Base-by-base conservation (phyloP, 2,113 vertebrate species). In the Callionymus lyra region DNA sequence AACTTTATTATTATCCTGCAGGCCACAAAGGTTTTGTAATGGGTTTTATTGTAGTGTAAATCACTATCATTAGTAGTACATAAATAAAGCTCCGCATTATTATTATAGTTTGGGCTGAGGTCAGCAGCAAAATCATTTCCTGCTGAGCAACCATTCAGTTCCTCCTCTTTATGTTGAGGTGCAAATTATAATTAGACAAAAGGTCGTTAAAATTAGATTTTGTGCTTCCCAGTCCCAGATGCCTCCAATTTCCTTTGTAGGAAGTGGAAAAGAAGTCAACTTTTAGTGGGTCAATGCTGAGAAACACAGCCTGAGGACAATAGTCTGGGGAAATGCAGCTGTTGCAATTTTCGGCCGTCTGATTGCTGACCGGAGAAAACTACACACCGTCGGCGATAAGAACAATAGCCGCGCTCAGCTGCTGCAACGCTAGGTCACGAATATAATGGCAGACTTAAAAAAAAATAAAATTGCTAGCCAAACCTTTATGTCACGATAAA, bases 321-420 rank as follows among this genome's bases (percentile, higher is more conserved):
- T 44, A 38, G 53, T 50, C 48, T 52, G 10, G 3, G 34, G 52
- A 63, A n/a, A 60, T 53, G 54, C 67, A 56, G 47, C 40, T 31
- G 45, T 16, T 56, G 67, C 69, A 69, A 63, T 76, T 73, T 73
- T 50, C 47, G 38, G 38, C 51, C 54, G 59, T 69, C 56, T 75
- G 54, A 63, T 5, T 58, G 56, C 53, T 66, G 70, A 65, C 44
- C 54, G 49, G 9, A 65, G 37, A 62, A 59, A 50, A 42, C 53
- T 64, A 38, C 50, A 47, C 31, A 33, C 68, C 55, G 18, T 39
- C 33, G 42, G 59, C 48, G 53, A 64, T 48, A 36, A 53, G 32
- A 72, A 52, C 59, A 60, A 72, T 31, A 56, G 33, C 40, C 10
- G 27, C 19, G n/a, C n/a, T n/a, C n/a, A n/a, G n/a, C n/a, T n/a